phyloP scores from a whole-genome alignment of 2,797 vertebrate species.

The Tokudaia tokunoshimensis region DNA sequence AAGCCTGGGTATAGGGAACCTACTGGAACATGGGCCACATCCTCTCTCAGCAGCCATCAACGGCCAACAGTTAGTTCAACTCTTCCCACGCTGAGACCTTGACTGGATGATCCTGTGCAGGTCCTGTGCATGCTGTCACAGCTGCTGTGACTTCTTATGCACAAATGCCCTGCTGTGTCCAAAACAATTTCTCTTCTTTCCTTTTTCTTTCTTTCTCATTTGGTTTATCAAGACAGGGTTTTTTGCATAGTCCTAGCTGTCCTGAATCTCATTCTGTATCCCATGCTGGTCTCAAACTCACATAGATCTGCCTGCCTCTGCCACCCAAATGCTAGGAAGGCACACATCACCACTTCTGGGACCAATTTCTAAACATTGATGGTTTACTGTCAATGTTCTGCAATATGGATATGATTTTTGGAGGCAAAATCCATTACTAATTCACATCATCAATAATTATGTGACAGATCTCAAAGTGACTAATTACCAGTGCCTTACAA shows the following conservation, averaged over 20 bases:
- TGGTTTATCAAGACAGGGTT: neutral
- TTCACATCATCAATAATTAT: conserved; percentile 29
- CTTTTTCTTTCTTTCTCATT: neutral
- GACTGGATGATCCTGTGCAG: neutral
- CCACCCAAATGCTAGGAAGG: neutral
- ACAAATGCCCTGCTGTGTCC: neutral
- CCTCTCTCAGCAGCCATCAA: neutral
- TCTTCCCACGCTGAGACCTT: neutral
- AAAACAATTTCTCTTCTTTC: neutral
- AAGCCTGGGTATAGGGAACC: too few relatives aligned
- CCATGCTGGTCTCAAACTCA: neutral
- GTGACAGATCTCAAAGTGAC: neutral
- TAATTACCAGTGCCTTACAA: neutral
- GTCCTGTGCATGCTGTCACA: neutral
- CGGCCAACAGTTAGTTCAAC: neutral
- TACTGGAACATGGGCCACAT: neutral
- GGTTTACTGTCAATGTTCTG: neutral
- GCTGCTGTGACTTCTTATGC: neutral
- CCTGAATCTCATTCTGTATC: neutral
- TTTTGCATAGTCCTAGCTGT: neutral
- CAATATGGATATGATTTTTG: neutral
- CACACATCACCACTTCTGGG: neutral
- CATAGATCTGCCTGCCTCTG: neutral
- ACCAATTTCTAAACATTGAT: neutral
- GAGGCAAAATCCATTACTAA: conserved; percentile 26